Conservation (phyloP, 2,888 invertebrate species). For the Ceriagrion tenellum region DNA sequence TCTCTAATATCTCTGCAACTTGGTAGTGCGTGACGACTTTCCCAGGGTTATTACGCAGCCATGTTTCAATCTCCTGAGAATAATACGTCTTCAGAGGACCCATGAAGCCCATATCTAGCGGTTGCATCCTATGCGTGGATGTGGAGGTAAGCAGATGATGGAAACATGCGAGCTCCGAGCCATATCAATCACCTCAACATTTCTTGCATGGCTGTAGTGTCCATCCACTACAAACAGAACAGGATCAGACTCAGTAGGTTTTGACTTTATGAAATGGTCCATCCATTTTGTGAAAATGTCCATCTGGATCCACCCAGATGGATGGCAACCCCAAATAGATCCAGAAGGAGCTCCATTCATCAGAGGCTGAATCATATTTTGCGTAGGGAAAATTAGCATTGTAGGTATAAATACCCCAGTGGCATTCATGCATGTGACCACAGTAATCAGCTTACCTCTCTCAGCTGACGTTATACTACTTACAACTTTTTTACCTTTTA, state of each 20-base stretch:
- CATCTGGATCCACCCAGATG: slow-evolving; percentile 58
- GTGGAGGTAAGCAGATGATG: slow-evolving; percentile 42
- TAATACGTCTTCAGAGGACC: neutral
- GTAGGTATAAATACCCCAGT: slow-evolving; percentile 66
- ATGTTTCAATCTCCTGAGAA: slow-evolving; percentile 5
- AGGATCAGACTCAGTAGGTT: slow-evolving; percentile 69
- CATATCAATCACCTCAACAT: slow-evolving; percentile 16
- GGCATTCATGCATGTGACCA: slow-evolving; percentile 67
- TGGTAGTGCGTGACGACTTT: slow-evolving; percentile 43
- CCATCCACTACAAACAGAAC: slow-evolving; percentile 71
- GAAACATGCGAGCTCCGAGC: neutral
- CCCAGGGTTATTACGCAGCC: slow-evolving; percentile 48
- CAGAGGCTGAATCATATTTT: slow-evolving; percentile 57
- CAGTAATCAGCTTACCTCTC: slow-evolving; percentile 62
- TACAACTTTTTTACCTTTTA: slow-evolving; percentile 53
- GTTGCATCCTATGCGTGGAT: slow-evolving; percentile 36
- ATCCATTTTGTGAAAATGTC: slow-evolving; percentile 57
- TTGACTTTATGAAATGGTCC: slow-evolving; percentile 24
- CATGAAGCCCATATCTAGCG: slow-evolving; percentile 49
- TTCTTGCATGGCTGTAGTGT: slow-evolving; percentile 62
- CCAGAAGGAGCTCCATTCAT: slow-evolving; percentile 64
- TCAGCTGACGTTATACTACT: slow-evolving; percentile 49
- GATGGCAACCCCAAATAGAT: slow-evolving; percentile 53
- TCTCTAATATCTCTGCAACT: neutral
- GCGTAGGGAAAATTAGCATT: slow-evolving; percentile 64